Base-by-base conservation (phyloP, 2,888 invertebrate species). In the Acanthosepion lycidas region DNA sequence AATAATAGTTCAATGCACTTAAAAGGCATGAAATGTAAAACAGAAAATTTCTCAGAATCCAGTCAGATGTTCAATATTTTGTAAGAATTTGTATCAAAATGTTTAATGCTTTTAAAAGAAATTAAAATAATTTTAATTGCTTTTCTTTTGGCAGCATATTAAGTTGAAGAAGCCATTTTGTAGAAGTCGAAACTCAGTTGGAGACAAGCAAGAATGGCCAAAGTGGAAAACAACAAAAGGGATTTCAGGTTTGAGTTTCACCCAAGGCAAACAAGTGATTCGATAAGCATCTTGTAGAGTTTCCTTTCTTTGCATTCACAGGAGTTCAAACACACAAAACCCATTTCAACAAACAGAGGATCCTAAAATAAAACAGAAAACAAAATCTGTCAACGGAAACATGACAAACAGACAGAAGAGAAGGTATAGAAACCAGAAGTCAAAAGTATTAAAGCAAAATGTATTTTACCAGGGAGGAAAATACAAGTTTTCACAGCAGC, bases 331-430 rank as follows among this genome's bases (percentile, higher is more conserved):
- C 78, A 78, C 78, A 78, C 78, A 78, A n/a, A 78, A 78, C n/a
- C 78, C 78, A 78, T 33, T 78, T 78, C 78, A n/a, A 78, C 78
- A 78, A 78, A 78, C 78, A 78, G 78, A 78, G 78, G 78, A 20
- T 33, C 78, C 78, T 78, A 78, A n/a, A 78, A 78, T 78, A 78
- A 78, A 78, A 78, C 78, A 78, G 78, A 78, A 78, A 78, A 78
- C n/a, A 78, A 78, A n/a, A 78, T 78, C 78, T n/a, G n/a, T 78
- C n/a, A 78, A 78, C n/a, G 33, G 12, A 33, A 78, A 78, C 33
- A n/a, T 33, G 15, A 78, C 28, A 78, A 78, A 78, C n/a, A 64
- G 28, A 78, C n/a, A 64, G 64, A 26, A 28, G 26, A 64, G 64
- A 64, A 51, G 51, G 51, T 51, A 51, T 12, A 23, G 28, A 64